Evolutionary conservation across 2,888 invertebrate species (phyloP).

Genomic region (Acronicta aceris): DNA sequence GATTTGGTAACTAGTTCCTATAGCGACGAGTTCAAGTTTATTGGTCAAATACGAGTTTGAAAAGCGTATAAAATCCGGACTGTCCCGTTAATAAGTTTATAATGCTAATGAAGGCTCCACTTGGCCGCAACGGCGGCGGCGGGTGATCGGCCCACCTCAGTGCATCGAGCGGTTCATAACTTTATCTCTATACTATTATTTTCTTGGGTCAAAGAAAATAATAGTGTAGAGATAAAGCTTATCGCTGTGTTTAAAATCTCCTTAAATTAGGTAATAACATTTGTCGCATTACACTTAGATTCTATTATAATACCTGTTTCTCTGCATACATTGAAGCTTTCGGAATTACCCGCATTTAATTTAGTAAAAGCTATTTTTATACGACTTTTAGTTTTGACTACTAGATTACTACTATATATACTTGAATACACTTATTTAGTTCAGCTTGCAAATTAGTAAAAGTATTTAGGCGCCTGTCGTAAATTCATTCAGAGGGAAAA

Average conservation of each 20-base stretch:
- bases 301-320: background rate
- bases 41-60: constrained; percentile 69
- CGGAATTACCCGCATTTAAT: no score
- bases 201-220: constrained; percentile 6
- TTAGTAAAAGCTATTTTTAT: no score
- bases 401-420: no score
- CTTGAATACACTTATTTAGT: no score
- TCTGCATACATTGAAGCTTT: no score
- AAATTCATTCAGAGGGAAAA: no score
- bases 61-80: constrained; percentile 63
- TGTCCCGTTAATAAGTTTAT: constrained; percentile 82
- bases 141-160: constrained; percentile 32
- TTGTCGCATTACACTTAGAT: background rate
- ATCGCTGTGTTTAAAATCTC: constrained; percentile 4
- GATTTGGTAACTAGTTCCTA: constrained; percentile 50
- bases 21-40: constrained; percentile 64
- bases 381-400: no score
- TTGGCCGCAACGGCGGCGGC: constrained; percentile 63
- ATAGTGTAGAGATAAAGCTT: no score
- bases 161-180: constrained; percentile 54
- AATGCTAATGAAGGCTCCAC: constrained; percentile 82
- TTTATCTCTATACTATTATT: constrained; percentile 29
- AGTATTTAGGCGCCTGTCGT: no score
- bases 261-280: background rate
- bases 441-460: no score